Conservation (phyloP, 2,113 vertebrate species). For the Prietella phreatophila region DNA sequence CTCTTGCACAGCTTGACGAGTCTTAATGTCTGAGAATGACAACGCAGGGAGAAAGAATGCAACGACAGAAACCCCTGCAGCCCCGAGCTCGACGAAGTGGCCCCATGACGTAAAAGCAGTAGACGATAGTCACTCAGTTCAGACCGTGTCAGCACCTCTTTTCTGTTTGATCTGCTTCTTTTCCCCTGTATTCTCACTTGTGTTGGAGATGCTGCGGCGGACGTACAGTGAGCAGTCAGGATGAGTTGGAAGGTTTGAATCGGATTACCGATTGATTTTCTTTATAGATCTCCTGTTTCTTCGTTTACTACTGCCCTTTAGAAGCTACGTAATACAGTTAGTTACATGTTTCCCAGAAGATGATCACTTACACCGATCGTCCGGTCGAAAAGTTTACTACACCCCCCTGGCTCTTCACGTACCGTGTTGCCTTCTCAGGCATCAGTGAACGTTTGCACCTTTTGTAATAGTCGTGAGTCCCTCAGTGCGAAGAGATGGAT, state of each 20-base stretch:
- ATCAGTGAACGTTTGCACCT: no score
- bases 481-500: no score
- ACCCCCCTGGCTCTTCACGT: no score
- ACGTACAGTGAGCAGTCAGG: not conserved
- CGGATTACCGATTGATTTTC: no score
- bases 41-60: not conserved
- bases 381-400: no score
- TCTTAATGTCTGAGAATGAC: constrained; percentile 30
- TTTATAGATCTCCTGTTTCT: no score
- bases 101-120: not conserved
- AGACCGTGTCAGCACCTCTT: not conserved
- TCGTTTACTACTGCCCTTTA: no score
- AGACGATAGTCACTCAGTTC: constrained; percentile 1
- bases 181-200: not conserved
- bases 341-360: no score
- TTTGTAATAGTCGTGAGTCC: no score
- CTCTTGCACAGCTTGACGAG: constrained; percentile 30
- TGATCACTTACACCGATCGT: no score
- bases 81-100: not conserved
- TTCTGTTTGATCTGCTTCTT: not conserved
- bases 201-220: not conserved
- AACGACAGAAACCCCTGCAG: not conserved
- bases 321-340: no score
- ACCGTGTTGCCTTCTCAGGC: no score
- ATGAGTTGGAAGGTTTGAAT: not conserved